Base-by-base conservation (phyloP, 2,888 invertebrate genomes). In the Automeris io region DNA sequence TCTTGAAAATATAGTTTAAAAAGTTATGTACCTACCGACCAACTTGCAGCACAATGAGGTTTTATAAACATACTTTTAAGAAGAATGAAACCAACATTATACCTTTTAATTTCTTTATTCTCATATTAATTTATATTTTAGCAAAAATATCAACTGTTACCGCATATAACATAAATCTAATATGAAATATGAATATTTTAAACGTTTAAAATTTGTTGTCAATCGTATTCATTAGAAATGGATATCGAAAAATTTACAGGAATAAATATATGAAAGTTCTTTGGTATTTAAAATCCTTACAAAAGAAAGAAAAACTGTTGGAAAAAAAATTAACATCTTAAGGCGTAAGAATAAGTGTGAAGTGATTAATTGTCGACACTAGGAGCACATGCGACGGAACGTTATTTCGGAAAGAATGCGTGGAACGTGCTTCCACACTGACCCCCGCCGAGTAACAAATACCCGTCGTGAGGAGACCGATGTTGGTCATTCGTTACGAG, bases 361-460 rank as follows among this genome's bases (percentile, higher is more conserved):
- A 70, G 77, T 76, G 79, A 82, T 82, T 79, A 80, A 82, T 82
- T 70, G 70, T 40, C 54, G 59, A 56, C 52, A 53, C 61, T 50
- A 57, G 59, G 59, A 68, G 68, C 76, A 74, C 70, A 77, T 71
- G 71, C 69, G 69, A 70, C 68, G 65, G 76, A 70, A 70, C 70
- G 78, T 76, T 80, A 78, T 80, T 79, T 80, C 53, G 72, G 71
- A 78, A 82, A 76, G 80, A 82, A 82, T 81, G 81, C 62, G 50
- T 51, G 61, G 79, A 79, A 80, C 81, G 81, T 81, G 81, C 80
- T 77, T 74, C 78, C 67, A 70, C 52, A 61, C 57, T 75, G 81
- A 78, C 78, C 79, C 80, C 79, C 74, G 62, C 61, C 58, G 69
- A 61, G 70, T 73, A 68, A 78, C 78, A 76, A 78, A 79, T 75